Evolutionary conservation across 2,888 invertebrate species (phyloP), one percentile per base, ranked within the genome.

Genomic region (Drosophila barbarae): DNA sequence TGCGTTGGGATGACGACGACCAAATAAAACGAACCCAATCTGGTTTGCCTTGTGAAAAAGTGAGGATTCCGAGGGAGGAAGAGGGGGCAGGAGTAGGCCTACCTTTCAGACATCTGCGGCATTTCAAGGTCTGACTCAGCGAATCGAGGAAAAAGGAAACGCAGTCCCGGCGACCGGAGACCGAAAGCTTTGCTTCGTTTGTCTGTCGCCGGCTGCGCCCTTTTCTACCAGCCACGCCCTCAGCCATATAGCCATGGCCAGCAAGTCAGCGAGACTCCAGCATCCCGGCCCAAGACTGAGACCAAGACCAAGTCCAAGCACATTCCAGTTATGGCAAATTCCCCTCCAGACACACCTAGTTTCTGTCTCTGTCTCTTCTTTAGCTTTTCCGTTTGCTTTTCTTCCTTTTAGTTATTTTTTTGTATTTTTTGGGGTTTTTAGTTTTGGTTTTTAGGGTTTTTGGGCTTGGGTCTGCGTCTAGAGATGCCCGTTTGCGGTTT

Each of bases 61-160:
- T 32, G 32, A 39, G 42, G 32, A 38, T 21, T 21, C 36, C 6
- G 46, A 15, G 38, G 9, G 39, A 13, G 46, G 32, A 3, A 39
- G 15, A 13, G 39, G 0, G 10, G n/a, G 47, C 23, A 9, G 63
- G 47, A 41, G 56, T 64, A 47, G 56, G 53, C 49, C 44, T 63
- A 68, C 64, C 72, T 72, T 63, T 68, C 73, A 79, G 77, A 77
- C 77, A 79, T 74, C 73, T 75, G 73, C 72, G 74, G 77, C 80
- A 82, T 80, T 77, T 80, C 80, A 80, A 80, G 80, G 80, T 80
- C 80, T 80, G 80, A 80, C 72, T 80, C 80, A 80, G 80, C 77
- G 78, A 54, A 55, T 71, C 77, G 76, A 71, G 80, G 75, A 77
- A 77, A 75, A 75, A 71, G 73, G 77, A 73, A 50, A 60, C 63